A percentile compares a stretch with the other conserved stretches of the same genome.
These are phyloP conservation scores for Neomonachus schauinslandi DNA, from an alignment of 2,113 vertebrate genomes.

Conservation along the genomic window DNA sequence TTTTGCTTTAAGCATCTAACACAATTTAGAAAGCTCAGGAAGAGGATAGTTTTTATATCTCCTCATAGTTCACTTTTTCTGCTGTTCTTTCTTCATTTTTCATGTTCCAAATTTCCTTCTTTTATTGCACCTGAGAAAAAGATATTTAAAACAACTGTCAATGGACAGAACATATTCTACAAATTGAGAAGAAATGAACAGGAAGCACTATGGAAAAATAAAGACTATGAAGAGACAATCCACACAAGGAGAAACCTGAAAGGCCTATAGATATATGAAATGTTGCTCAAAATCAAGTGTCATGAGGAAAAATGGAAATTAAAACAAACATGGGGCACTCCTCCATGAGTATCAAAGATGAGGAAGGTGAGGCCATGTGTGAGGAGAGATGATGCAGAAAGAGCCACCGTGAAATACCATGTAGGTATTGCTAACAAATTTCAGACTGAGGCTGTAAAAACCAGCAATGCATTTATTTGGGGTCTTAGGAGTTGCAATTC, in stretches of 20 bases:
- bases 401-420: background rate
- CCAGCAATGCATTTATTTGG: background rate
- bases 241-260: background rate
- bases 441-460: background rate
- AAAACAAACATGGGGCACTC: background rate
- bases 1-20: background rate
- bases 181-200: background rate
- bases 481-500: background rate
- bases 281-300: background rate
- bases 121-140: background rate
- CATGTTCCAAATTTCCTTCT: background rate
- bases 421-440: background rate
- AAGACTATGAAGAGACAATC: background rate
- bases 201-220: background rate
- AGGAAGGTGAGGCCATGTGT: background rate
- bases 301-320: background rate
- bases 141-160: background rate
- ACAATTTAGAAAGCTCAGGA: conserved; percentile 9
- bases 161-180: background rate
- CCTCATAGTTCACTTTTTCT: background rate
- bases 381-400: background rate
- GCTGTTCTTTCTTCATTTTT: background rate
- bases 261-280: background rate
- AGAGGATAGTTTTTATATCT: background rate
- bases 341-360: background rate